Conservation (phyloP, 2,113 vertebrate species). For the Cercopithecus mona region DNA sequence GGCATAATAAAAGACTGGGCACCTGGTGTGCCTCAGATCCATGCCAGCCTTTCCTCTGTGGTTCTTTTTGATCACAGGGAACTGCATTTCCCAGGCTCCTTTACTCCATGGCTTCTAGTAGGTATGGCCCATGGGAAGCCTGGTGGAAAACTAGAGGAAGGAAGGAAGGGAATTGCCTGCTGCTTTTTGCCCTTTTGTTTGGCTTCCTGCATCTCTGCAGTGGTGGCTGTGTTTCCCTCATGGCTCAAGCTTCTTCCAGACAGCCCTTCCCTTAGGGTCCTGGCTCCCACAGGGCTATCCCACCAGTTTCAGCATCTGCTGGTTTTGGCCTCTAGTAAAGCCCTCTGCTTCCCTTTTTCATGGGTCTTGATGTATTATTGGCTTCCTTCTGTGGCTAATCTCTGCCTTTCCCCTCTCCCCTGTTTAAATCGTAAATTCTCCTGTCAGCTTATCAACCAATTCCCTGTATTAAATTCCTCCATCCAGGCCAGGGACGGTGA, state of each 20-base stretch:
- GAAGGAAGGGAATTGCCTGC: background rate
- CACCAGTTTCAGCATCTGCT: background rate
- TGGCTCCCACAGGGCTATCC: background rate
- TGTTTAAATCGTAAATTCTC: background rate
- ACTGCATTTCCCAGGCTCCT: background rate
- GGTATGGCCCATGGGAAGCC: background rate
- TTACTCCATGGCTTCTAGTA: background rate
- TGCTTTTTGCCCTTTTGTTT: background rate
- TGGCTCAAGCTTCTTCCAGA: background rate
- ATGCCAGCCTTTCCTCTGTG: background rate
- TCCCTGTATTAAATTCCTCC: background rate
- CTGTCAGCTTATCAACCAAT: background rate
- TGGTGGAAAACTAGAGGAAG: background rate
- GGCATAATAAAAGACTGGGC: background rate
- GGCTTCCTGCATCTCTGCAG: background rate
- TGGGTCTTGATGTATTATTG: background rate
- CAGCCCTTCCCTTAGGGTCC: background rate
- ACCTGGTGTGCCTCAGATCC: background rate
- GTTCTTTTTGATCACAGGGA: background rate
- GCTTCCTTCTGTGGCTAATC: background rate
- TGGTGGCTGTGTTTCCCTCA: background rate
- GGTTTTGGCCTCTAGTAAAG: background rate
- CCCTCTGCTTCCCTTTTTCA: background rate
- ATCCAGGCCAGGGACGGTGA: background rate
- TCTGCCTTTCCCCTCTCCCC: background rate